Evolutionary conservation across 2,113 vertebrate species (phyloP).

Genomic region (Brienomyrus longianalis): DNA sequence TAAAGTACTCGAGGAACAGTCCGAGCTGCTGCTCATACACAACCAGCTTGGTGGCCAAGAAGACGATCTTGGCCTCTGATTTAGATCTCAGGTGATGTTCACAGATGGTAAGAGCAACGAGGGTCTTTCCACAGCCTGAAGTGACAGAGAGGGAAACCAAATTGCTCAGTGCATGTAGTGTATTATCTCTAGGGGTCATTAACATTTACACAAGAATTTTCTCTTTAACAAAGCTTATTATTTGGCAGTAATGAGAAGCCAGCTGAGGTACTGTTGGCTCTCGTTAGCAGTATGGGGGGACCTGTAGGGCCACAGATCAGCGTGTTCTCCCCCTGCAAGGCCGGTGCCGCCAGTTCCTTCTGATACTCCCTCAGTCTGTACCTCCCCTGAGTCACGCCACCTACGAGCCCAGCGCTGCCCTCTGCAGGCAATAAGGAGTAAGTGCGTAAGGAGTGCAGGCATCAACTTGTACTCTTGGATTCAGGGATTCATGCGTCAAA

Average conservation of each 20-base stretch:
- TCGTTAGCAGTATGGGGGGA: background rate
- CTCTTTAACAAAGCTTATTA: background rate
- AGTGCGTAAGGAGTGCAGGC: background rate
- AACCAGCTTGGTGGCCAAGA: slow-evolving; percentile 65
- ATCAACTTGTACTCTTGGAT: background rate
- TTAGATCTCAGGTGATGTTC: slow-evolving; percentile 60
- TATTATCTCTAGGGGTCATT: background rate
- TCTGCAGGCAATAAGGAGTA: slow-evolving; percentile 9
- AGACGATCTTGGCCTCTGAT: slow-evolving; percentile 54
- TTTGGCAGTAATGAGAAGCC: background rate
- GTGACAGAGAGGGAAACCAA: background rate
- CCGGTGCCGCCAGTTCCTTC: slow-evolving; percentile 32
- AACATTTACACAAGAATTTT: background rate
- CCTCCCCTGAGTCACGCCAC: background rate
- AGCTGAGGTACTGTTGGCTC: background rate
- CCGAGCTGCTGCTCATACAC: slow-evolving; percentile 67
- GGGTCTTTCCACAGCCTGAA: slow-evolving; percentile 70
- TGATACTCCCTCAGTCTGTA: slow-evolving; percentile 41
- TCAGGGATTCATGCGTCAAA: background rate
- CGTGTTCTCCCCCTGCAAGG: slow-evolving; percentile 34
- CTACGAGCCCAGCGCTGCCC: background rate
- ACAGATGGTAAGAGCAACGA: slow-evolving; percentile 65
- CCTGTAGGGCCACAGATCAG: slow-evolving; percentile 50
- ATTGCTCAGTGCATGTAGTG: background rate
- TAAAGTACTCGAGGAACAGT: slow-evolving; percentile 59